A percentile compares a stretch with the other conserved stretches of the same genome.
Evolutionary conservation across 2,113 vertebrate genomes (phyloP).

Genomic region (Mus pahari): DNA sequence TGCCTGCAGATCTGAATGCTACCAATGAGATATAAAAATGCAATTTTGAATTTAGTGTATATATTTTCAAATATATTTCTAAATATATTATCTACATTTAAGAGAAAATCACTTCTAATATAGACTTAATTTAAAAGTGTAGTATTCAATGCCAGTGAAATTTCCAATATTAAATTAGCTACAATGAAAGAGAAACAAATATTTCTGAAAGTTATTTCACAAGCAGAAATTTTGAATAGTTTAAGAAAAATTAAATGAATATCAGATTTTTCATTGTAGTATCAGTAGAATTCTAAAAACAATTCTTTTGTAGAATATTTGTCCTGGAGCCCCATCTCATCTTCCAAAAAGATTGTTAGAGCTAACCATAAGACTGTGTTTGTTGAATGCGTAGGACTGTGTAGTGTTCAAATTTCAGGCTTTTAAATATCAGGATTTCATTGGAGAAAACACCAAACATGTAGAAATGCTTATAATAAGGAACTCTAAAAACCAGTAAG

Average conservation of each 20-base stretch:
- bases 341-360: not conserved
- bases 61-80: not conserved
- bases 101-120: not conserved
- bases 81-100: not conserved
- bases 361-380: not conserved
- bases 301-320: not conserved
- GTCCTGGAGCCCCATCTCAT: not conserved
- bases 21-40: not conserved
- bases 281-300: not conserved
- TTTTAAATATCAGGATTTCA: not conserved
- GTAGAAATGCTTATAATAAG: not conserved
- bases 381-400: not conserved
- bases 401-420: not conserved
- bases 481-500: not conserved
- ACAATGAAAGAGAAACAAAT: slow-evolving; percentile 4
- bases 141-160: not conserved
- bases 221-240: not conserved
- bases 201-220: not conserved
- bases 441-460: not conserved
- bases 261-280: not conserved
- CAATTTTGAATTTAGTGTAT: not conserved
- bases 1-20: not conserved
- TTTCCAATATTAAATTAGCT: not conserved
- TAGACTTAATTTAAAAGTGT: not conserved
- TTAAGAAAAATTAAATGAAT: not conserved